These are phyloP conservation scores for Hylia prasina DNA, from an alignment of 2,113 vertebrate genomes.

Conservation along the genomic window DNA sequence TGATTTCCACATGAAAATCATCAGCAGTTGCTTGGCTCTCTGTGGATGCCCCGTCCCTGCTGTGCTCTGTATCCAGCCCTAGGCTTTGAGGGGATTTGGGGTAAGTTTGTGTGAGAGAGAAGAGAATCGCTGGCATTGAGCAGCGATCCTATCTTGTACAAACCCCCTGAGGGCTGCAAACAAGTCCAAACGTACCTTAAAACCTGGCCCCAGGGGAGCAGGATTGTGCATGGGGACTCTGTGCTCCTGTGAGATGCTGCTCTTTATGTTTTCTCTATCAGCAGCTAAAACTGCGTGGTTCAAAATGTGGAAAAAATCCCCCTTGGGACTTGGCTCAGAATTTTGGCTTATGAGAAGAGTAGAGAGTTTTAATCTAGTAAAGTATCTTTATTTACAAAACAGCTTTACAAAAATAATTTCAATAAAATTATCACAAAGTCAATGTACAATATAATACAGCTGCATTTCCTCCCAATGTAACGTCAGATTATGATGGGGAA, in stretches of 20 bases:
- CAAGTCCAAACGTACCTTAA: neutral
- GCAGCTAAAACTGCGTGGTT: neutral
- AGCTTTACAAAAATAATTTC: constrained; percentile 81
- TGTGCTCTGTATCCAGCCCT: neutral
- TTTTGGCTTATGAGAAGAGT: neutral
- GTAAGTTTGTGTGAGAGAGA: neutral
- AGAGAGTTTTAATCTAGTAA: constrained; percentile 39
- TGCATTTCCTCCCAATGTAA: constrained; percentile 37
- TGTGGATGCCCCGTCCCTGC: neutral
- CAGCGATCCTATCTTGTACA: neutral
- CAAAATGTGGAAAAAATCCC: neutral
- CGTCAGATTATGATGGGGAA: constrained; percentile 19
- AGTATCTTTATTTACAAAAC: constrained; percentile 76
- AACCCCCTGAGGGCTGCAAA: neutral
- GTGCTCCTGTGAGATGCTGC: neutral
- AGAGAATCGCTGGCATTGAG: neutral
- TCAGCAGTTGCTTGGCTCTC: neutral
- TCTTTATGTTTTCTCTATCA: neutral
- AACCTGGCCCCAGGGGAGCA: neutral
- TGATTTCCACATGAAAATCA: neutral
- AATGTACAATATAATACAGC: constrained; percentile 78
- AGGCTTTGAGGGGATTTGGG: neutral
- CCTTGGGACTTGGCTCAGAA: neutral
- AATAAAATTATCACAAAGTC: constrained; percentile 75
- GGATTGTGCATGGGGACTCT: neutral